These are phyloP conservation scores for Willowsia nigromaculata DNA, from an alignment of 2,888 invertebrate genomes.

Conservation along the genomic window DNA sequence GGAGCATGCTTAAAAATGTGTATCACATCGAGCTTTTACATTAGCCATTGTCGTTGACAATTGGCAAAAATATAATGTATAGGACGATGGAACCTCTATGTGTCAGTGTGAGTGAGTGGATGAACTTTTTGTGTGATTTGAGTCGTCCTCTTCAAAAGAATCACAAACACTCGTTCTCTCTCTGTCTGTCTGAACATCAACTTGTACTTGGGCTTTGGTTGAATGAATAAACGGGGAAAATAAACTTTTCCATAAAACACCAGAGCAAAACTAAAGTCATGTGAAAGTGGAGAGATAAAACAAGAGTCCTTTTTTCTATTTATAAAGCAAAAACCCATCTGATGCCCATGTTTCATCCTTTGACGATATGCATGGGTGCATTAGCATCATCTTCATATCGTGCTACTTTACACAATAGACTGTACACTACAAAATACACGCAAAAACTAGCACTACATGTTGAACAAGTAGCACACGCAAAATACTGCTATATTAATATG, in stretches of 20 bases:
- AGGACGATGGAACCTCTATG: neutral
- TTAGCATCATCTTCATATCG: neutral
- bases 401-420: neutral
- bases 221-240: neutral
- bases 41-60: neutral
- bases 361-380: neutral
- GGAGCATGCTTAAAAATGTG: neutral
- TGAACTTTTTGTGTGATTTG: neutral
- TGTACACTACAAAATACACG: neutral
- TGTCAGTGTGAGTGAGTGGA: neutral
- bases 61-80: neutral
- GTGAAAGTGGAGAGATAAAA: neutral
- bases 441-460: neutral
- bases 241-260: slow-evolving; percentile 2
- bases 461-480: neutral
- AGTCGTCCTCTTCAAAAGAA: neutral
- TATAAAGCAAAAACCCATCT: neutral
- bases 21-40: neutral
- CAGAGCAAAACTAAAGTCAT: slow-evolving; percentile 6
- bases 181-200: neutral
- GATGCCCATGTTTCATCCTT: neutral
- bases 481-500: neutral
- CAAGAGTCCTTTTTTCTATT: neutral
- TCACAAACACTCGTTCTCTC: neutral
- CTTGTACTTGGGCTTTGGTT: neutral